phyloP scores from a whole-genome alignment of 2,888 invertebrate genomes.

The Nephrocerus scutellatus region DNA sequence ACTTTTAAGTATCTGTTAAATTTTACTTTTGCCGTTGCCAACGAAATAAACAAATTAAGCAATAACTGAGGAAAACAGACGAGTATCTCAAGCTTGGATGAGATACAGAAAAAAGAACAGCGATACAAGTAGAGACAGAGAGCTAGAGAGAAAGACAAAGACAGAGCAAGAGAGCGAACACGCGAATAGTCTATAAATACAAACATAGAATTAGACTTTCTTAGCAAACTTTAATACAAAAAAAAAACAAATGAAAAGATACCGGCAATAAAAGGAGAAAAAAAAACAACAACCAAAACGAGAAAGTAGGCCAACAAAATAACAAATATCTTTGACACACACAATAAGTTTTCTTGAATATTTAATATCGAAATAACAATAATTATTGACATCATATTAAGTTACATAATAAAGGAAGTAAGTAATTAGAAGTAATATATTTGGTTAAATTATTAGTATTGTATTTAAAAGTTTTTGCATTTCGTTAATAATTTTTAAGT shows the following conservation, averaged over 20 bases:
- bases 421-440: conserved; percentile 7
- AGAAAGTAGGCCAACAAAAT: conserved; percentile 12
- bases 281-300: conserved; percentile 19
- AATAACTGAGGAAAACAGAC: too few species aligned
- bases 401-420: conserved; percentile 32
- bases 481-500: conserved; percentile 17
- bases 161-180: conserved; percentile 15
- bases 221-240: conserved; percentile 9
- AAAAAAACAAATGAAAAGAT: conserved; percentile 8
- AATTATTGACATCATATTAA: conserved; percentile 28
- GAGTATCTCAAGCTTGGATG: too few species aligned
- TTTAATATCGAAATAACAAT: conserved; percentile 6
- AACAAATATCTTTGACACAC: conserved; percentile 1
- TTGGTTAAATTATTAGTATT: conserved; percentile 21
- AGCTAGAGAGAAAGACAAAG: conserved; percentile 18
- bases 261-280: not conserved
- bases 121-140: not conserved
- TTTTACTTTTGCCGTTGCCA: too few species aligned
- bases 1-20: conserved; percentile 46
- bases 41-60: too few species aligned
- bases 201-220: too few species aligned
- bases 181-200: too few species aligned
- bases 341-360: not conserved
- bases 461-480: conserved; percentile 36
- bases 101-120: conserved; percentile 10